Conservation (phyloP, 2,888 invertebrate species). For the Eupithecia insigniata region DNA sequence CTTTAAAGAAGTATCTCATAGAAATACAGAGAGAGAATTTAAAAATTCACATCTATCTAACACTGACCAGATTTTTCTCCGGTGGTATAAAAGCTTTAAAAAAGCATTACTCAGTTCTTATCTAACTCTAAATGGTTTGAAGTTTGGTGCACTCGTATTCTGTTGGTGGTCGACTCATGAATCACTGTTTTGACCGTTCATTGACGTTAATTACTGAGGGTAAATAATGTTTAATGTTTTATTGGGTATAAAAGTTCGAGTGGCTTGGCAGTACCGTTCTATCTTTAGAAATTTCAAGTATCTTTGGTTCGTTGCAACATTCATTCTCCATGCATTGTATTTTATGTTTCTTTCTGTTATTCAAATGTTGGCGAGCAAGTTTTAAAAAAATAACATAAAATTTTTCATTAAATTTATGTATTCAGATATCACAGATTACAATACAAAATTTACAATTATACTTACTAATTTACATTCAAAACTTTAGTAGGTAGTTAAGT, state of each 20-base stretch:
- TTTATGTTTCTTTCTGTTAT: background rate
- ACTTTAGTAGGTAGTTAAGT: background rate
- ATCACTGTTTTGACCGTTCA: constrained; percentile 40
- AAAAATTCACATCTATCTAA: background rate
- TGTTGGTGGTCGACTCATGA: constrained; percentile 44
- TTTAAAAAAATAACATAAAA: constrained; percentile 1
- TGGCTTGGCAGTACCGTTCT: constrained; percentile 6
- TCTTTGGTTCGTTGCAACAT: background rate
- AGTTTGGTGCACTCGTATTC: constrained; percentile 34
- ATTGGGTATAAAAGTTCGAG: constrained; percentile 12
- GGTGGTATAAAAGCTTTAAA: constrained; percentile 15
- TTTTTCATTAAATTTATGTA: constrained; percentile 42
- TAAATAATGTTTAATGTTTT: constrained; percentile 31
- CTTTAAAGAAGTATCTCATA: background rate
- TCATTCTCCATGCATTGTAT: background rate
- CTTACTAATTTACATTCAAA: constrained; percentile 43
- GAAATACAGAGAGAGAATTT: background rate
- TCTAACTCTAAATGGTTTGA: constrained; percentile 52
- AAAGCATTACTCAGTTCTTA: constrained; percentile 43
- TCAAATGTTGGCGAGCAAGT: background rate
- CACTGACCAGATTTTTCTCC: constrained; percentile 1
- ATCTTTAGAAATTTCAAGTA: constrained; percentile 11
- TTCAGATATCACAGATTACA: constrained; percentile 71
- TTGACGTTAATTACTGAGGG: constrained; percentile 37
- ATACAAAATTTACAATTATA: constrained; percentile 68